Conservation (phyloP, 2,797 vertebrate genomes). For the Molossus molossus region DNA sequence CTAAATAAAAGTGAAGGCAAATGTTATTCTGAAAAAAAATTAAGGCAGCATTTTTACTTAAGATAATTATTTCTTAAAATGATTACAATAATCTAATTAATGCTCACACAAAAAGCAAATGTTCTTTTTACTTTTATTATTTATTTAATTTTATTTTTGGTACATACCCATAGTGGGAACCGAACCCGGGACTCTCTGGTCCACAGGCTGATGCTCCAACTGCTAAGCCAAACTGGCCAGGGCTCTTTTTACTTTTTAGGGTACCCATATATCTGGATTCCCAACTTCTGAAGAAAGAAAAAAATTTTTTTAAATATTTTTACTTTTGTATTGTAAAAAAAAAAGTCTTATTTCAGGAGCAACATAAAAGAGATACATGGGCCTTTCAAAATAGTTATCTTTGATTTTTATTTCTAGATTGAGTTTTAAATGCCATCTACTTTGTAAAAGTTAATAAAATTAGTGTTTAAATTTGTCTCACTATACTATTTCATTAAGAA, state of each 20-base stretch:
- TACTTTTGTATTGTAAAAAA: background rate
- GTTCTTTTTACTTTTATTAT: background rate
- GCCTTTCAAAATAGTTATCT: conserved; percentile 2
- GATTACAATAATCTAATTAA: background rate
- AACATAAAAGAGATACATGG: background rate
- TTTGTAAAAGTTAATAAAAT: conserved; percentile 3
- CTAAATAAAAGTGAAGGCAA: conserved; percentile 17
- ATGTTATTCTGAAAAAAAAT: background rate
- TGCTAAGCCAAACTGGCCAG: too few relatives aligned
- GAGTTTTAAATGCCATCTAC: background rate
- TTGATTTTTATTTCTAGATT: conserved; percentile 48
- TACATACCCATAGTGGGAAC: too few relatives aligned
- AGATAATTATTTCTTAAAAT: conserved; percentile 14
- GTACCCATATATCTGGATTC: background rate
- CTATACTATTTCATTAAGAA: background rate
- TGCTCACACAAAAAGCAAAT: background rate
- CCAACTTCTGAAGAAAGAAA: background rate
- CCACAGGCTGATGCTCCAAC: too few relatives aligned
- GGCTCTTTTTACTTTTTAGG: background rate
- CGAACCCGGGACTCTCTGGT: too few relatives aligned
- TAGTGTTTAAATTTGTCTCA: background rate
- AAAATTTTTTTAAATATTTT: background rate
- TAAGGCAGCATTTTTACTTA: background rate
- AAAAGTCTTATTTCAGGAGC: background rate
- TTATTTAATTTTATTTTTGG: background rate